Evolutionary conservation across 2,113 vertebrate genomes (phyloP), one percentile per base, ranked within the genome.

Genomic region (Conger conger): DNA sequence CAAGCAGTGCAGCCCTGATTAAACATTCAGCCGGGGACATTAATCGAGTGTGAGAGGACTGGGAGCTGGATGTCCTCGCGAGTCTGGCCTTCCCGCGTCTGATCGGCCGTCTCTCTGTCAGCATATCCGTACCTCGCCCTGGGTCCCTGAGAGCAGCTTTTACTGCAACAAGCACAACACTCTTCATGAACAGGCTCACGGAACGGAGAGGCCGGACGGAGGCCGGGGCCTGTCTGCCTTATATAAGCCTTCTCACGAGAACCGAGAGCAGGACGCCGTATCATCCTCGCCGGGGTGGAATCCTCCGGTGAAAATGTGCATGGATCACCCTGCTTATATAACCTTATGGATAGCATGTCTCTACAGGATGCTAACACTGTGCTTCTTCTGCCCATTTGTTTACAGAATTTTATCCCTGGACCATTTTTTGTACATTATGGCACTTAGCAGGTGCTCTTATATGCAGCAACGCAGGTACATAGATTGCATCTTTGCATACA

Each of bases 11-110:
- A 33, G 63, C 23, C 45, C 36, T 85, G 53, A 88, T 90, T 83
- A 13, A 68, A 86, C 84, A 87, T 85, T 79, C 33, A 8, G 35
- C 33, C 33, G 77, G 84, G 84, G 87, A 85, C 57, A 11, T 84
- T 88, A 87, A 91, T 87, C 86, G 76, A 60, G 30, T 68, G 79
- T 82, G 90, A 92, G 84, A 15, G 83, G 88, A 85, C 87, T 87
- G 87, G 86, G 86, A 38, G 85, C 83, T 57, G 79, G 80, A 87
- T 85, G 42, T 83, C 86, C 82, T 84, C 82, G 78, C 60, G 81
- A 84, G 91, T 87, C 83, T 27, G 77, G 79, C 76, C 86, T 91
- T 89, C 90, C 91, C 90, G 88, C 88, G 90, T 90, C 84, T 85
- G 82, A 91, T 92, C 87, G 88, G 86, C 73, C 79, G 86, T 86